A percentile compares a stretch with the other conserved stretches of the same genome.
Conservation (phyloP, 2,888 invertebrate species). For the Macrosiphum euphorbiae region DNA sequence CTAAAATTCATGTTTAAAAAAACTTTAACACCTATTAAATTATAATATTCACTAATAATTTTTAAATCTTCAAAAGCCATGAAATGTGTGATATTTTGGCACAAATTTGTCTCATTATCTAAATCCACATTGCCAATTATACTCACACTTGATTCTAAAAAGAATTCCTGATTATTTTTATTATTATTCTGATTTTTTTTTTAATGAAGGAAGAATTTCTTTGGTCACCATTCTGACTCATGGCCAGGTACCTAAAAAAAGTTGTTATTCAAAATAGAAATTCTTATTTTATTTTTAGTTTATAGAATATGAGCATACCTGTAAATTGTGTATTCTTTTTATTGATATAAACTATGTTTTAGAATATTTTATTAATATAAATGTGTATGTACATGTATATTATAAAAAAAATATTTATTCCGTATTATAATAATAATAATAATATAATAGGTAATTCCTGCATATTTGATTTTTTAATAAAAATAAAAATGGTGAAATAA, state of each 20-base stretch:
- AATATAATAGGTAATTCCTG: neutral
- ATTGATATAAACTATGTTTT: neutral
- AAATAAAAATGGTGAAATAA: neutral
- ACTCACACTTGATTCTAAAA: neutral
- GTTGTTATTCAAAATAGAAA: slow-evolving; percentile 32
- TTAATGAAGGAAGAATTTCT: slow-evolving; percentile 27
- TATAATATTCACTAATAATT: neutral
- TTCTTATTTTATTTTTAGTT: slow-evolving; percentile 18
- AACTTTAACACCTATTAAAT: neutral
- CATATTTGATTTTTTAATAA: too few relatives aligned
- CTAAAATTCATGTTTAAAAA: neutral
- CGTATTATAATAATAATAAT: neutral
- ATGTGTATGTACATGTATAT: neutral
- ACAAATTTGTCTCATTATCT: slow-evolving; percentile 40
- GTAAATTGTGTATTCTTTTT: neutral
- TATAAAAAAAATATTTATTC: neutral
- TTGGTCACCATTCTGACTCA: slow-evolving; percentile 52
- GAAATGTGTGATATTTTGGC: slow-evolving; percentile 50
- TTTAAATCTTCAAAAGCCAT: slow-evolving; percentile 14
- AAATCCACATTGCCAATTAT: slow-evolving; percentile 22
- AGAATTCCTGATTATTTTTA: neutral
- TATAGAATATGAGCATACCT: neutral
- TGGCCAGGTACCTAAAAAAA: slow-evolving; percentile 35
- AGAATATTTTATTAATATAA: neutral
- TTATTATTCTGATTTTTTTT: slow-evolving; percentile 9